Base-by-base conservation (phyloP, 1,140 invertebrate species). In the Campoletis sonorensis region DNA sequence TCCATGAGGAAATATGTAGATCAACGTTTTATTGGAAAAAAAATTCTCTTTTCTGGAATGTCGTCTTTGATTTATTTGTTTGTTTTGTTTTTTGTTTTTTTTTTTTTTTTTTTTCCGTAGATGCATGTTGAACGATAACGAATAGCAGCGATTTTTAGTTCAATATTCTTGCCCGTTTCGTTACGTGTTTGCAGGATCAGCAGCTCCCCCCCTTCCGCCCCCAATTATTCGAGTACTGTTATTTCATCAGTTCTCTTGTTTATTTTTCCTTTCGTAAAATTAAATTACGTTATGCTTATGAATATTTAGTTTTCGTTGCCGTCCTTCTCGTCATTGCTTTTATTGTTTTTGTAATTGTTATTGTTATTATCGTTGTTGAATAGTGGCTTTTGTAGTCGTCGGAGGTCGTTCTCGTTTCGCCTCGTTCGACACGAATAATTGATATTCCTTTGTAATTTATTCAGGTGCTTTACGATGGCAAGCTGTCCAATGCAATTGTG, bases 381-480 rank as follows among this genome's bases (percentile, higher is more conserved):
- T 18, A 58, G 18, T n/a, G 16, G 18, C 54, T 58, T 26, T 23
- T 23, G 61, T 26, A 64, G 2, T 64, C 40, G 40, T 45, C 13
- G 40, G 11, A 45, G 40, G 40, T 45, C 7, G 5, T 45, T 45
- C 40, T 10, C 40, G 40, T 58, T 5, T n/a, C 21, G 21, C 54
- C 21, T 58, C 18, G 18, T 70, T 33, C n/a, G 5, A 33, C 67
- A 70, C 26, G 16, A 70, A 70, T 23, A 64, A 64, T 64, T 71
- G 81, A 83, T 83, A 81, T 81, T 71, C 81, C 51, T 75, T 79
- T 85, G 82, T 64, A 67, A 79, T 70, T 79, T 81, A 81, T 93
- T 49, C 92, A 99, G 97, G 97, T 99, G 82, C 93, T 99, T 84
- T 99, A 99, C 93, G 99, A 99, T 93, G 98, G 98, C 81, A 99